Evolutionary conservation across 2,113 vertebrate species (phyloP).

Genomic region (Phoenicopterus ruber): DNA sequence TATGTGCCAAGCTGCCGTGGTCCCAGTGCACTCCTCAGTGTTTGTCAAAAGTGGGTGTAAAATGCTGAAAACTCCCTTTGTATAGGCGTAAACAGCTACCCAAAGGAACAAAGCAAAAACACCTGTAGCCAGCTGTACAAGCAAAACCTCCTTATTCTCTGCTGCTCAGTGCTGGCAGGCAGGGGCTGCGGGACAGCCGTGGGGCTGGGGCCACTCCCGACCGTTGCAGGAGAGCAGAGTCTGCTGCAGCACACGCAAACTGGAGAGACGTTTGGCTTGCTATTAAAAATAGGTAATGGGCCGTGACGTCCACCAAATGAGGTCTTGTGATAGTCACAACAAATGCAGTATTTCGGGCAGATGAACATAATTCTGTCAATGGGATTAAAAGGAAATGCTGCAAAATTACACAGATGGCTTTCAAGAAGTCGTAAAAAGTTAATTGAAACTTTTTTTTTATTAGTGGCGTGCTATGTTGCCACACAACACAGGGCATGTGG

Average conservation of each 20-base stretch:
- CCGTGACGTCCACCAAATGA: slow-evolving; percentile 59
- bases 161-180: background rate
- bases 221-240: background rate
- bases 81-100: background rate
- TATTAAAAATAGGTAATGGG: slow-evolving; percentile 62
- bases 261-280: background rate
- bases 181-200: background rate
- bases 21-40: fast-evolving
- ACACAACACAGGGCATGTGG: background rate
- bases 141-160: background rate
- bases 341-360: slow-evolving; percentile 29
- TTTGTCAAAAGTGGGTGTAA: background rate
- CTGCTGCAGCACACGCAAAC: background rate
- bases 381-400: slow-evolving; percentile 40
- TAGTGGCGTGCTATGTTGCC: background rate
- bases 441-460: slow-evolving; percentile 38
- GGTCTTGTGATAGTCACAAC: slow-evolving; percentile 53
- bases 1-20: background rate
- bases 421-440: slow-evolving; percentile 62
- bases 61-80: background rate
- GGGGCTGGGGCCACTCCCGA: background rate
- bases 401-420: slow-evolving; percentile 49
- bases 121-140: background rate
- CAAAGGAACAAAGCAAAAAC: background rate
- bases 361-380: slow-evolving; percentile 53